A percentile compares a stretch with the other conserved stretches of the same genome.
These are phyloP conservation scores for Macrotrachela quadricornifera DNA, from an alignment of 1,140 invertebrate genomes.

Conservation along the genomic window DNA sequence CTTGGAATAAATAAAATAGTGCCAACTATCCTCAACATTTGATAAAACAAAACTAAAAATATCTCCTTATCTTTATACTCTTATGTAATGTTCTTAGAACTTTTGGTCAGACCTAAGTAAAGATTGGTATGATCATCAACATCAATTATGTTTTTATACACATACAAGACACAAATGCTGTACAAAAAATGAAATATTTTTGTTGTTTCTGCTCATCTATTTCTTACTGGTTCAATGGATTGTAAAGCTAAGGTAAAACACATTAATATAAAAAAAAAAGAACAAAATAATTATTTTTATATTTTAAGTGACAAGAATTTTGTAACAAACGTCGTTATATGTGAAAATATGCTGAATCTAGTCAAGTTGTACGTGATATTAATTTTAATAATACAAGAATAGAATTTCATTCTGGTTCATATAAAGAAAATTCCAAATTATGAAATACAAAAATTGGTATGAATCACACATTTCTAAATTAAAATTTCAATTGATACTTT, in stretches of 20 bases:
- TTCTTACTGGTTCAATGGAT: slow-evolving; percentile 89
- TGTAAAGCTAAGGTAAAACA: slow-evolving; percentile 59
- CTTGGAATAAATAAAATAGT: too few species aligned
- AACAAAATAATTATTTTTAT: slow-evolving; percentile 7
- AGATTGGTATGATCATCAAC: slow-evolving; percentile 83
- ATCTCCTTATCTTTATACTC: too few species aligned
- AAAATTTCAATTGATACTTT: too few species aligned
- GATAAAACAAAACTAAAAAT: too few species aligned
- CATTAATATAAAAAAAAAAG: too few species aligned
- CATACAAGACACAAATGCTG: slow-evolving; percentile 88
- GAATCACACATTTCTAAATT: background rate
- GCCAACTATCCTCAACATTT: too few species aligned
- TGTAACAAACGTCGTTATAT: slow-evolving; percentile 79
- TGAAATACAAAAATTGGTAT: slow-evolving; percentile 87
- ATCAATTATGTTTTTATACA: slow-evolving; percentile 80
- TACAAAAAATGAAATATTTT: slow-evolving; percentile 83
- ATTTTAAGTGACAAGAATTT: slow-evolving; percentile 56
- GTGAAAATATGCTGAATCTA: slow-evolving; percentile 84
- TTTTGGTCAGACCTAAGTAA: too few species aligned
- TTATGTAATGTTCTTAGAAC: too few species aligned
- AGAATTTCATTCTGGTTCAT: slow-evolving; percentile 73
- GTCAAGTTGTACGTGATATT: slow-evolving; percentile 83
- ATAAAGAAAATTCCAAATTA: slow-evolving; percentile 63
- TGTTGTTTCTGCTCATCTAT: slow-evolving; percentile 75
- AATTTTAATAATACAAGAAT: slow-evolving; percentile 83